These are phyloP conservation scores for Ptychochromis oligacanthus DNA, from an alignment of 2,113 vertebrate genomes.

Conservation along the genomic window DNA sequence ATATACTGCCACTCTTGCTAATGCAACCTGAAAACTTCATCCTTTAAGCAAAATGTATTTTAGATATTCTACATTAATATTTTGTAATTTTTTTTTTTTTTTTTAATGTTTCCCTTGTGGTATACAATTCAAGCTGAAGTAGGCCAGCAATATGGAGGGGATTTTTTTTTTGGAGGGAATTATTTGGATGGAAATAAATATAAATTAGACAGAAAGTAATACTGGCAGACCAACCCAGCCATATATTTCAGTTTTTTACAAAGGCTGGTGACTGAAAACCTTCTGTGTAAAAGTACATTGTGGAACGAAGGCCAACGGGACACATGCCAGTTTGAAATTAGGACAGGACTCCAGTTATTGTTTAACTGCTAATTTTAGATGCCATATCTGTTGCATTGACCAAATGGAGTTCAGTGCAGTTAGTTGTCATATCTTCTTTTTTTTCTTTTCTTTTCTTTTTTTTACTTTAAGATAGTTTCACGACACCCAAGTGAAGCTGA, in stretches of 20 bases:
- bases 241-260: constrained; percentile 1
- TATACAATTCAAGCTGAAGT: neutral
- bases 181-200: neutral
- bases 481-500: constrained; percentile 22
- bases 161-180: neutral
- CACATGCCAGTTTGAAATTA: constrained; percentile 32
- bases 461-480: constrained; percentile 8
- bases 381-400: constrained; percentile 15
- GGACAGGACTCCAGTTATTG: constrained; percentile 40
- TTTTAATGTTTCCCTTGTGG: neutral
- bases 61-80: neutral
- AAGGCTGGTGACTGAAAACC: constrained; percentile 1
- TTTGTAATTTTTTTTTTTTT: neutral
- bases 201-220: neutral
- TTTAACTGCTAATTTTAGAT: constrained; percentile 22
- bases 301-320: constrained; percentile 25
- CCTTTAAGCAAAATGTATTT: neutral
- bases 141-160: neutral
- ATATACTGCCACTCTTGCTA: neutral
- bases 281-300: constrained; percentile 5
- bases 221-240: neutral
- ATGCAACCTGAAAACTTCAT: neutral
- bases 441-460: neutral
- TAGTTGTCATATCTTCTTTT: neutral
- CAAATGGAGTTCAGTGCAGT: constrained; percentile 18